A percentile compares a stretch with the other conserved stretches of the same genome.
Evolutionary conservation across 2,888 invertebrate species (phyloP).

Genomic region (Incurvaria masculella): DNA sequence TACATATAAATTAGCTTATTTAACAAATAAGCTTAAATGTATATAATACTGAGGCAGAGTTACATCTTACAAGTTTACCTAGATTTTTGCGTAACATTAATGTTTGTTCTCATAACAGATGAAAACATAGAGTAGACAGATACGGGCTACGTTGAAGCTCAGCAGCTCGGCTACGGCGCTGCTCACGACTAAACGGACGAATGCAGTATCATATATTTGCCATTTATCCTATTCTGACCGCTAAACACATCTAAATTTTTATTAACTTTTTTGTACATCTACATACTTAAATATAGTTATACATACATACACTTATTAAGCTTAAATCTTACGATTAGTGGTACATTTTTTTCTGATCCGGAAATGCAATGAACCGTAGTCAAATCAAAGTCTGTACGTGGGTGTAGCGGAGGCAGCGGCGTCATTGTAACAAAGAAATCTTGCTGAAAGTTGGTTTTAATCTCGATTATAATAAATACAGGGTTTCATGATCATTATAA

Average conservation of each 20-base stretch:
- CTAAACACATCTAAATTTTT: slow-evolving; percentile 57
- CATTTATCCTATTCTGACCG: slow-evolving; percentile 54
- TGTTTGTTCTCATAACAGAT: not conserved
- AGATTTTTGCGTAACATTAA: slow-evolving; percentile 41
- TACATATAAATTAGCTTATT: slow-evolving; percentile 56
- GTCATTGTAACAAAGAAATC: too few relatives aligned
- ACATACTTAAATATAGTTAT: slow-evolving; percentile 53
- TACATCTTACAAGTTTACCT: slow-evolving; percentile 56
- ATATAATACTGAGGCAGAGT: slow-evolving; percentile 58
- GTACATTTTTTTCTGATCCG: not conserved
- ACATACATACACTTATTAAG: slow-evolving; percentile 56
- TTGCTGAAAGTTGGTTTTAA: too few relatives aligned
- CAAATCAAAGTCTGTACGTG: too few relatives aligned
- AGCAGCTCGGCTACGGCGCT: slow-evolving; percentile 53
- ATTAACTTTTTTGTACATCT: slow-evolving; percentile 56
- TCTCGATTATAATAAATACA: too few relatives aligned
- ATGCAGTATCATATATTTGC: slow-evolving; percentile 57
- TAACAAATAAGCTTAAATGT: slow-evolving; percentile 57
- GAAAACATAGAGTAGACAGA: not conserved
- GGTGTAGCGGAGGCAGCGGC: not conserved
- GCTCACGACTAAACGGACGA: slow-evolving; percentile 55
- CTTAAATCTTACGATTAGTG: slow-evolving; percentile 24
- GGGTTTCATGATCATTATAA: not conserved
- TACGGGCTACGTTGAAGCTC: slow-evolving; percentile 21
- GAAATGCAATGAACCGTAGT: too few relatives aligned